Evolutionary conservation across 2,797 vertebrate species (phyloP), one percentile per base, ranked within the genome.

Genomic region (Poeciliopsis infans): DNA sequence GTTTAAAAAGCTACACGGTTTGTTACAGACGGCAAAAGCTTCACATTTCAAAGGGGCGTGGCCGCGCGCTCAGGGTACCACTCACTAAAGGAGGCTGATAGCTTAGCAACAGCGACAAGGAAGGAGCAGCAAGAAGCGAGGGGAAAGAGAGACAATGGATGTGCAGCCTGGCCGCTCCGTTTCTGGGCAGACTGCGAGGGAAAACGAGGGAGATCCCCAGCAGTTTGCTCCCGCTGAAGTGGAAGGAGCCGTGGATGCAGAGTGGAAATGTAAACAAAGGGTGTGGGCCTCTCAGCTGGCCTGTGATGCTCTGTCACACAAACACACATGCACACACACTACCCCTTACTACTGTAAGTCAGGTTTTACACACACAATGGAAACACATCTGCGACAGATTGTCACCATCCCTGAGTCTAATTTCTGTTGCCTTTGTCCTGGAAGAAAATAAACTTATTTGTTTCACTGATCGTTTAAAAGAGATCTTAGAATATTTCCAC

Each of bases 231-330:
- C 84, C 78, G 80, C 79, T 82, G 76, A 69, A 77, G 59, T 74
- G 83, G 77, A 31, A 59, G 88, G 78, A 85, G 77, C 71, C 83
- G 1, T 53, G 85, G 33, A 88, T 69, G 88, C 75, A 47, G 78
- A 85, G 77, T 66, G 51, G 71, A 20, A 81, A 91, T 93, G 94
- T 94, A 93, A 94, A 94, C 94, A 94, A 94, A 93, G 92, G 93
- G 91, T 91, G 90, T 87, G 91, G 93, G 93, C 91, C 92, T 89
- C n/a, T 77, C 89, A 87, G 79, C 79, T 86, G 89, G 91, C 88
- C 82, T 83, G 79, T 74, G 87, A 79, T 76, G 84, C 75, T 86
- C 77, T 46, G 64, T 43, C 72, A 39, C 75, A 28, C 39, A 55
- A 70, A 66, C 47, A 47, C 74, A 47, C 55, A 28, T 41, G 16